Evolutionary conservation across 1,140 invertebrate genomes (phyloP), one percentile per base, ranked within the genome.

Genomic region (Neodiprion fabricii): DNA sequence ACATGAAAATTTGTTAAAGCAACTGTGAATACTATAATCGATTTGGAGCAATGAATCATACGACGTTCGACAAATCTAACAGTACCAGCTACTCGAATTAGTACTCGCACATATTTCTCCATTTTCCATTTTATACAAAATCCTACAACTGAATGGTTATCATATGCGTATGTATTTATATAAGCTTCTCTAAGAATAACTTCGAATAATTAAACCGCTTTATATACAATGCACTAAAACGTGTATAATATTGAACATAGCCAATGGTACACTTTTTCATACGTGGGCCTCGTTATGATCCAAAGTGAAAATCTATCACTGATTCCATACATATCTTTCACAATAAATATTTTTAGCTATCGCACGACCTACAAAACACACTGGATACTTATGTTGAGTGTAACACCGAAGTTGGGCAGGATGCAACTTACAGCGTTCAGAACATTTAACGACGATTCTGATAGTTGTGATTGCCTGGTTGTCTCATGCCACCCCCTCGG

Each of bases 401-500:
- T 61, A 61, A 61, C 53, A 17, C n/a, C 53, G 53, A 61, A 14
- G 53, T 61, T 61, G 11, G n/a, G 11, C 53, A 61, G n/a, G 11
- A 17, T 61, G 11, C 53, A 40, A 61, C 53, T 61, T 61, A 61
- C 53, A 61, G 53, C 53, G 53, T 61, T 12, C 4, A 40, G 53
- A 61, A 61, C 53, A 72, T 79, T 86, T 87, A 88, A 80, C 87
- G 87, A 71, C 87, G 85, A 70, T 82, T 87, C 65, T 85, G 81
- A 48, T 87, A 88, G 47, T 80, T 85, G 8, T 84, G 78, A 70
- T 86, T 86, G 28, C 85, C 77, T 0, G 84, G 79, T 21, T 87
- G 86, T 76, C 87, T 79, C 78, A 88, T 84, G 21, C 85, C 84
- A 71, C 86, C 83, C 12, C 84, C 84, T 78, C 88, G 84, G 40